Conservation (phyloP, 37 sponge, comb jelly and placozoan species). For the Beroe ovata region DNA sequence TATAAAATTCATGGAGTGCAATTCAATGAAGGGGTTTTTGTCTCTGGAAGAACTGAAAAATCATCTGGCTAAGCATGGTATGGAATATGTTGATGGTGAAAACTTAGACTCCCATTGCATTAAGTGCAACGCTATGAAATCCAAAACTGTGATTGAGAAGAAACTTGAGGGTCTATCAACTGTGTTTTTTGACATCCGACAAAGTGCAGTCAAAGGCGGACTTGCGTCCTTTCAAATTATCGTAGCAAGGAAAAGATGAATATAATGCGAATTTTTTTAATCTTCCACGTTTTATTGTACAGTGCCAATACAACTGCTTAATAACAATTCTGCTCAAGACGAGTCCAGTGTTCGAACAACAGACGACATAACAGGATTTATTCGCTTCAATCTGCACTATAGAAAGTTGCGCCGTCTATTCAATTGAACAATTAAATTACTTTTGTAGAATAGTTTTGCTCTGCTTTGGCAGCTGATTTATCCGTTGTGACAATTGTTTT, state of each 20-base stretch:
- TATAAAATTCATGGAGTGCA: not conserved
- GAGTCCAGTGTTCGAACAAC: too few relatives aligned
- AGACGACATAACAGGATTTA: too few relatives aligned
- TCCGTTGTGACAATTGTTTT: too few relatives aligned
- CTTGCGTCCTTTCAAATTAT: conserved; percentile 13
- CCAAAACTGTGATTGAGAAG: not conserved
- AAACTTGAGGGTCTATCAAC: not conserved
- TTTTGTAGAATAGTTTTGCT: too few relatives aligned
- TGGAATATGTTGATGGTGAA: conserved; percentile 40
- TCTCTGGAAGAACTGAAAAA: conserved; percentile 11
- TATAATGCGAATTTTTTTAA: too few relatives aligned
- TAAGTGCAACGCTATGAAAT: conserved; percentile 16
- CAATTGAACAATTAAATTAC: too few relatives aligned
- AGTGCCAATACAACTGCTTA: too few relatives aligned
- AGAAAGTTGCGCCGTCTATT: too few relatives aligned
- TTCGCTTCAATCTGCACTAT: too few relatives aligned
- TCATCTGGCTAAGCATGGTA: not conserved
- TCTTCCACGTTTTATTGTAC: too few relatives aligned
- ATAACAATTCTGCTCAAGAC: too few relatives aligned
- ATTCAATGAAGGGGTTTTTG: not conserved
- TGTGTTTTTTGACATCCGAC: not conserved
- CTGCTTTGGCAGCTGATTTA: too few relatives aligned
- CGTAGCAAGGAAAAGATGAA: conserved; percentile 36
- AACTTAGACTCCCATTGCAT: conserved; percentile 34
- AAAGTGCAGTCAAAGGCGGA: not conserved